Evolutionary conservation across 2,113 vertebrate species (phyloP).

Genomic region (Amia ocellicauda): DNA sequence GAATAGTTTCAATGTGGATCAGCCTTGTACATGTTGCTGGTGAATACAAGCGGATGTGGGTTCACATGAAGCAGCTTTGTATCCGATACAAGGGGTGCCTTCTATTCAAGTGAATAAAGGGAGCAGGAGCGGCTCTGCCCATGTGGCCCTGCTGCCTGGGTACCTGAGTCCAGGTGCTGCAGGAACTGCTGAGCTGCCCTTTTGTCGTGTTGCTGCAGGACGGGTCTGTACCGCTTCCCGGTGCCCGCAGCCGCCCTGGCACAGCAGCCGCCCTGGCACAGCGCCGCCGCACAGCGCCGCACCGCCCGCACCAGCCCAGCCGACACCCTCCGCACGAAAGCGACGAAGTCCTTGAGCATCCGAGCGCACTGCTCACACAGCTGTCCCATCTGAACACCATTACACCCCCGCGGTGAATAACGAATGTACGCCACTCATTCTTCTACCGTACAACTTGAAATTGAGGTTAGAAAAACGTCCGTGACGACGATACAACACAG

Average conservation of each 20-base stretch:
- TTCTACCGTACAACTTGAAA: too few species aligned
- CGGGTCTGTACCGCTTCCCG: conserved; percentile 44
- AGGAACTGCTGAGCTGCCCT: conserved; percentile 55
- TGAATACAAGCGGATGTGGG: too few species aligned
- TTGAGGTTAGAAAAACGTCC: too few species aligned
- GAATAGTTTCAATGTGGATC: too few species aligned
- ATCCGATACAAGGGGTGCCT: too few species aligned
- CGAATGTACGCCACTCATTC: too few species aligned
- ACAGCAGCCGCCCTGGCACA: conserved; percentile 57
- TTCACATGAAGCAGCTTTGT: too few species aligned
- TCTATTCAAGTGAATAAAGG: not conserved
- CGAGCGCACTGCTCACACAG: conserved; percentile 60
- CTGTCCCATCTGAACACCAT: conserved; percentile 40
- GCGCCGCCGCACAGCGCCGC: conserved; percentile 44
- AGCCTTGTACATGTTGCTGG: too few species aligned
- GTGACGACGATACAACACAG: too few species aligned
- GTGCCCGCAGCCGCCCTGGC: conserved; percentile 29
- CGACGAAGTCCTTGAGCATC: conserved; percentile 48
- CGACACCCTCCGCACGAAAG: conserved; percentile 42
- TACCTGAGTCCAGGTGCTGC: conserved; percentile 58
- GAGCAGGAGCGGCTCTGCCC: not conserved
- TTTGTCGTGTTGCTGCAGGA: conserved; percentile 50
- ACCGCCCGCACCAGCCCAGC: conserved; percentile 45
- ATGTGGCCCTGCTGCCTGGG: not conserved
- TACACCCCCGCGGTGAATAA: too few species aligned